Base-by-base conservation (phyloP, 2,888 invertebrate species). In the Elysia crispata region DNA sequence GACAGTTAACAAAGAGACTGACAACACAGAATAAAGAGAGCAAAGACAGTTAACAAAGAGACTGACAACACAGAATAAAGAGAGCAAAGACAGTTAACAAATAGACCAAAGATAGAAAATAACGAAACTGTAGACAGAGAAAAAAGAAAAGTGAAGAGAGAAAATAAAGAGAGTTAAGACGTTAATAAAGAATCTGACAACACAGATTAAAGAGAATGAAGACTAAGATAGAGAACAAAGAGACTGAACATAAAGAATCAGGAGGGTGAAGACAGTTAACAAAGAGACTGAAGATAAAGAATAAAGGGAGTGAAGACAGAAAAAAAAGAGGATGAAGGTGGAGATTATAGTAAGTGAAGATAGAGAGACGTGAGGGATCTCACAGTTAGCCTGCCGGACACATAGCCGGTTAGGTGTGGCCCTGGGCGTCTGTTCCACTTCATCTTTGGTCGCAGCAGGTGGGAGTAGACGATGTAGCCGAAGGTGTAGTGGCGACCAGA, bases 391-490 rank as follows among this genome's bases (percentile, higher is more conserved):
- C 80, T 69, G 25, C 76, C 79, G 33, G 50, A 66, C 11, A 67
- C 73, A 49, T 41, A 64, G 0, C 79, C 75, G 0, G 69, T 69
- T 0, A 75, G 67, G 57, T 79, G 79, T 11, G 67, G 15, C 1
- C 79, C 79, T 33, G 79, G 75, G n/a, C 74, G 18, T 23, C 73
- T 73, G 69, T 75, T 79, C 75, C 79, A 75, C n/a, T 54, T 54
- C 1, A 73, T 67, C 31, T 79, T 18, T 1, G 31, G 49, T 1
- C 67, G 49, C n/a, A 75, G 30, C 13, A 6, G 1, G 33, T 75
- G 41, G 23, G 79, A 79, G 75, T 79, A 79, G 13, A 79, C 60
- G n/a, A 79, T 69, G 75, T 79, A 79, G 23, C 79, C 79, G 33
- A 79, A 30, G 0, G 57, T 69, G 69, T 67, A 66, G 50, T 74